Evolutionary conservation across 1,140 invertebrate species (phyloP), one percentile per base, ranked within the genome.

Genomic region (Drosophila takahashii): DNA sequence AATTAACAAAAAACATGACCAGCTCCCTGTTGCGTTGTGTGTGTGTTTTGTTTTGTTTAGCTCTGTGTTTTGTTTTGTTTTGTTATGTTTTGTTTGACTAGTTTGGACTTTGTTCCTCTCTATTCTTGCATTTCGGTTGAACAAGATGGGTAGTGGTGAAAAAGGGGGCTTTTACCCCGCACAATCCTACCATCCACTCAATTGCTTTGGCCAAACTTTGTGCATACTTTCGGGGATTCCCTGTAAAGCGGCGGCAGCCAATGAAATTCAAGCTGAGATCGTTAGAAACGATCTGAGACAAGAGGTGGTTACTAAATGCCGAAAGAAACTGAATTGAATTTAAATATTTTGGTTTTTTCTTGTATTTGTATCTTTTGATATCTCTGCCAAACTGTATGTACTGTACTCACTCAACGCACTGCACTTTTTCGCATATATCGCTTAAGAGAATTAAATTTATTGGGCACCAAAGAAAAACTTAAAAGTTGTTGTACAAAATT

Each of bases 1-100:
- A 85, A 85, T 85, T 85, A 86, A 85, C 81, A 81, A 86, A 84
- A 67, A 86, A 85, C 81, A 85, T 81, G 78, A 78, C 59, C 58
- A 60, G 50, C 48, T 80, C 71, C 81, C 45, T 86, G 81, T 85
- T 85, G 73, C 56, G 56, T 70, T 69, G 61, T 67, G 50, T 60
- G 22, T 67, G 22, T 22, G 22, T 3, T 22, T 22, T 22, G 77
- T 57, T 62, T 52, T 70, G 50, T 41, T 56, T 51, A 39, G 44
- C 59, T 59, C 37, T 71, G 26, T 71, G 26, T 48, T 36, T 64
- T 70, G 73, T 81, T 64, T 70, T 59, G 53, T 51, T 81, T 60
- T 53, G 58, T 84, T 78, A 42, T 59, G 65, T 42, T 72, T 39
- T 77, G 69, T 74, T 69, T 67, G 65, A 59, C 52, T 67, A 69